These are phyloP conservation scores for Myotis vivesi DNA, from an alignment of 2,797 vertebrate species.

Conservation along the genomic window DNA sequence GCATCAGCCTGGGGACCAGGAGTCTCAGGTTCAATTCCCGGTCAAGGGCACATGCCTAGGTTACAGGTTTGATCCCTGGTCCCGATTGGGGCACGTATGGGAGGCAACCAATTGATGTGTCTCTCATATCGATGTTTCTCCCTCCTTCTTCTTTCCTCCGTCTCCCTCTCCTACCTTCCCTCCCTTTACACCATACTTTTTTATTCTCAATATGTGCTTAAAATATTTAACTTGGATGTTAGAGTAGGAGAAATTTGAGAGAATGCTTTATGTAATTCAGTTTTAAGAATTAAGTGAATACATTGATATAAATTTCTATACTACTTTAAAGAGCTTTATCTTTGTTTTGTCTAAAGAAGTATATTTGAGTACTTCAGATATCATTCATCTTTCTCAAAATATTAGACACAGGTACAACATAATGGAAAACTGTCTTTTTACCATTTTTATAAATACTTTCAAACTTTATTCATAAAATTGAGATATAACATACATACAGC, in stretches of 20 bases:
- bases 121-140: not conserved
- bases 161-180: not conserved
- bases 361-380: conserved; percentile 21
- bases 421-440: conserved; percentile 15
- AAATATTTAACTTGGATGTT: conserved; percentile 32
- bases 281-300: conserved; percentile 38
- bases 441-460: conserved; percentile 17
- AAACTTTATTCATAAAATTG: not conserved
- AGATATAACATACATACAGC: not conserved
- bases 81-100: not conserved
- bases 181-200: not conserved
- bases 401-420: not conserved
- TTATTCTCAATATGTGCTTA: not conserved
- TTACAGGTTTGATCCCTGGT: not conserved
- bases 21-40: not conserved
- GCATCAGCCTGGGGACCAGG: not conserved
- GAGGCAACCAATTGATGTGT: not conserved
- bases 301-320: not conserved
- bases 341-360: conserved; percentile 10
- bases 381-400: conserved; percentile 5
- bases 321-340: conserved; percentile 33
- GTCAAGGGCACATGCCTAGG: not conserved
- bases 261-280: conserved; percentile 4
- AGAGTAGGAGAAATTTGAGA: conserved; percentile 47
- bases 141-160: not conserved